phyloP scores from a whole-genome alignment of 2,888 invertebrate species.

The Trichopoda pennipes region DNA sequence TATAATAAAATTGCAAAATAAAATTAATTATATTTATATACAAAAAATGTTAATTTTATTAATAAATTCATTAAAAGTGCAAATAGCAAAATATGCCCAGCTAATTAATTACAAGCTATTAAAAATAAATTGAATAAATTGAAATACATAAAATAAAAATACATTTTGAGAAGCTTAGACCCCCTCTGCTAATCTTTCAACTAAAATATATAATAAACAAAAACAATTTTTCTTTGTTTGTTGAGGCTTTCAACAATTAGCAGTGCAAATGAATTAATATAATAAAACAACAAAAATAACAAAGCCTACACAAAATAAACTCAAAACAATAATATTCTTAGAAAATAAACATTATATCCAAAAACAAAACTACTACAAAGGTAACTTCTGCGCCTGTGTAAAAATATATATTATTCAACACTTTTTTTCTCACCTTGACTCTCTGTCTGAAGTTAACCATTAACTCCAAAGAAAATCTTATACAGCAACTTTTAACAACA shows the following conservation, averaged over 20 bases:
- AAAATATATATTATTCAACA: not conserved
- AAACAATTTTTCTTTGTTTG: slow-evolving; percentile 36
- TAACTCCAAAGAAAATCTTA: slow-evolving; percentile 15
- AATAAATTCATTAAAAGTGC: slow-evolving; percentile 47
- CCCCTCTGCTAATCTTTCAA: not conserved
- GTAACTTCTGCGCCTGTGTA: slow-evolving; percentile 24
- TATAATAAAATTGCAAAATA: slow-evolving; percentile 32
- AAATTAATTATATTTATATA: slow-evolving; percentile 8
- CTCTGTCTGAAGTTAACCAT: not conserved
- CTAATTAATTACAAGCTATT: slow-evolving; percentile 21
- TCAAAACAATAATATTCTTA: not conserved
- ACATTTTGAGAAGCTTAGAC: not conserved
- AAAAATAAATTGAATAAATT: slow-evolving; percentile 1
- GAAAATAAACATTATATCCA: not conserved
- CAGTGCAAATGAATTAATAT: slow-evolving; percentile 48
- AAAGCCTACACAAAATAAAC: slow-evolving; percentile 11
- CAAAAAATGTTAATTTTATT: slow-evolving; percentile 41
- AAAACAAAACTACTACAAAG: not conserved
- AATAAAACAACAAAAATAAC: slow-evolving; percentile 27
- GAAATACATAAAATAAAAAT: slow-evolving; percentile 9
- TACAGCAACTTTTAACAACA: slow-evolving; percentile 5
- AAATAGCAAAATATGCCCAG: not conserved
- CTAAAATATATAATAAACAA: slow-evolving; percentile 38
- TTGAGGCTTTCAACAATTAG: slow-evolving; percentile 48
- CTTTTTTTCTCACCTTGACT: slow-evolving; percentile 20